A percentile compares a stretch with the other conserved stretches of the same genome.
Evolutionary conservation across 2,113 vertebrate species (phyloP).

Genomic region (Pitta sordida): DNA sequence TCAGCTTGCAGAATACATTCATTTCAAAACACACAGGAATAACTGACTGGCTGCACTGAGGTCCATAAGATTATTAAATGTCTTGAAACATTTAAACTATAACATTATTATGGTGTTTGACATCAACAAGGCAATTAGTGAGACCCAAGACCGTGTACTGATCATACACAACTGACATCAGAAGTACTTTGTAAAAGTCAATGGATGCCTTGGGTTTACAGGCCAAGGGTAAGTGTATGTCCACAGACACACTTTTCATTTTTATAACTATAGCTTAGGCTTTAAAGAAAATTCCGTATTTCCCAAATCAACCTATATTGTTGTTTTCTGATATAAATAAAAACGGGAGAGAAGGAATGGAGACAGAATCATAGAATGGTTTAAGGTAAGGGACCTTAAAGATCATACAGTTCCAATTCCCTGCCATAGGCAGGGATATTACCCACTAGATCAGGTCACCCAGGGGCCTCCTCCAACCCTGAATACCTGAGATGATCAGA

Average conservation of each 20-base stretch:
- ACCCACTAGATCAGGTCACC: neutral
- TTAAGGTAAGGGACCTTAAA: neutral
- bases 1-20: neutral
- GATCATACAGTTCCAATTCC: neutral
- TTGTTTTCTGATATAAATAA: neutral
- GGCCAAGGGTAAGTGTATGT: neutral
- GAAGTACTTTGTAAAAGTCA: constrained; percentile 25
- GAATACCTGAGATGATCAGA: neutral
- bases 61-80: neutral
- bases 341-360: neutral
- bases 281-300: neutral
- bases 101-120: constrained; percentile 39
- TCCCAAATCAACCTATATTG: neutral
- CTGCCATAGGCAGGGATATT: neutral
- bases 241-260: neutral
- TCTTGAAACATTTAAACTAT: constrained; percentile 14
- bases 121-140: constrained; percentile 66
- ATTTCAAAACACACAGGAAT: constrained; percentile 4
- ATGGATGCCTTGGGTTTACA: neutral
- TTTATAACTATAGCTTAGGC: neutral
- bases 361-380: neutral
- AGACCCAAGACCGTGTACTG: neutral
- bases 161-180: constrained; percentile 42
- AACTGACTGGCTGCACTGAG: neutral
- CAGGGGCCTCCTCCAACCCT: neutral